Base-by-base conservation (phyloP, 2,888 invertebrate species). In the Allophyes oxyacanthae region DNA sequence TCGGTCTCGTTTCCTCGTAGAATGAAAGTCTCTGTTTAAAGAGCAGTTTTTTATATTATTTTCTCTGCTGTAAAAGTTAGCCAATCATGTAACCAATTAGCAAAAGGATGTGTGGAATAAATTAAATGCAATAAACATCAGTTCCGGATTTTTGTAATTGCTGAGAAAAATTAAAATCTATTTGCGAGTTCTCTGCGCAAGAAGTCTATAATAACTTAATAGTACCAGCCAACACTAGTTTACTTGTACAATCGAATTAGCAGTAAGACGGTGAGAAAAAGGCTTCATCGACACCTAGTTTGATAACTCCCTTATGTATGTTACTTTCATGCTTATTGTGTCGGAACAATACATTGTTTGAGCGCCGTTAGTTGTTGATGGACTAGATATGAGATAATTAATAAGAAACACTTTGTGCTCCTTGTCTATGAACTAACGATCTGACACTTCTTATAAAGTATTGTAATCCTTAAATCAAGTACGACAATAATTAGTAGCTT, bases 271-370 rank as follows among this genome's bases (percentile, higher is more conserved):
- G 8, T 38, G 53, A 52, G 44, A 52, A 64, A 73, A 75, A 43
- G 75, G 75, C 75, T 77, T 75, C 75, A 56, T 77, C 34, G 59
- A 74, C 77, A 65, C 77, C 77, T 72, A 60, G 52, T 65, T 64
- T 67, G 57, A 74, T 62, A 57, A 61, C 55, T 51, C 30, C 53
- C 36, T 44, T n/a, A 13, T 49, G 62, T 64, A 46, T 46, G 52
- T 51, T 58, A 43, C 53, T 61, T 52, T 38, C 38, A 48, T 34
- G 11, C 41, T 20, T 38, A 38, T 44, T 13, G 34, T 51, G 32
- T 5, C 25, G 30, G 25, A 42, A 36, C 8, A 28, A 28, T 8
- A 28, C 20, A 28, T 6, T 6, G 8, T 28, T 28, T 6, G 7
- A 6, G 6, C 6, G 6, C 28, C 1, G 8, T 28, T 28, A 28